Base-by-base conservation (phyloP, 2,888 invertebrate genomes). In the Campopleginae sp. region DNA sequence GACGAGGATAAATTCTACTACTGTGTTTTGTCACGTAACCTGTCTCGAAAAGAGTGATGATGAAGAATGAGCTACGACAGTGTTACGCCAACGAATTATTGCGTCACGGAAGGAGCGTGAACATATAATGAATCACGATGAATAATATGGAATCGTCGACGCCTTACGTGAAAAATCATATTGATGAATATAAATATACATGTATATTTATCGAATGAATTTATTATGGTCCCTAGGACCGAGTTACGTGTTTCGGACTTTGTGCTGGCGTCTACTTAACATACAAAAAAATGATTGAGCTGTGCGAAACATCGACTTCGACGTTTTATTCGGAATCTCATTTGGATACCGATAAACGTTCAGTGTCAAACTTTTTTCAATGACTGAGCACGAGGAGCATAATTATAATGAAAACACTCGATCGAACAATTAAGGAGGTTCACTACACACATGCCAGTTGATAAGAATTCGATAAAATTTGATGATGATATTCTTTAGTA, bases 31-130 rank as follows among this genome's bases (percentile, higher is more conserved):
- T 48, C 61, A 48, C 71, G 79, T 79, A 79, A 71, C 48, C 71
- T 38, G 71, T 71, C n/a, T n/a, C 71, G 61, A 79, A 79, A 79
- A 61, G 79, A 79, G 48, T 48, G 79, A 79, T 79, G 71, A 79
- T 63, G 79, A 79, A 79, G 19, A 71, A 79, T 71, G 79, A 70
- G 17, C 31, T 23, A 19, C 71, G 38, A 61, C 71, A 71, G 79
- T 58, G 58, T 79, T 71, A 71, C 61, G 79, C 44, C 78, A 78
- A 78, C 68, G 48, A 79, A 79, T 78, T 48, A 61, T 48, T 14
- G 71, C 71, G 79, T 79, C 63, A 71, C 58, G 78, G 27, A 44
- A 70, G 38, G 46, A 48, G 44, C 48, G 68, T 70, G 23, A 71
- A 63, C 71, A 79, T 61, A 48, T 79, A 71, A 79, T 79, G 33